phyloP scores from a whole-genome alignment of 2,888 invertebrate species.

The Creontiades dilutus region DNA sequence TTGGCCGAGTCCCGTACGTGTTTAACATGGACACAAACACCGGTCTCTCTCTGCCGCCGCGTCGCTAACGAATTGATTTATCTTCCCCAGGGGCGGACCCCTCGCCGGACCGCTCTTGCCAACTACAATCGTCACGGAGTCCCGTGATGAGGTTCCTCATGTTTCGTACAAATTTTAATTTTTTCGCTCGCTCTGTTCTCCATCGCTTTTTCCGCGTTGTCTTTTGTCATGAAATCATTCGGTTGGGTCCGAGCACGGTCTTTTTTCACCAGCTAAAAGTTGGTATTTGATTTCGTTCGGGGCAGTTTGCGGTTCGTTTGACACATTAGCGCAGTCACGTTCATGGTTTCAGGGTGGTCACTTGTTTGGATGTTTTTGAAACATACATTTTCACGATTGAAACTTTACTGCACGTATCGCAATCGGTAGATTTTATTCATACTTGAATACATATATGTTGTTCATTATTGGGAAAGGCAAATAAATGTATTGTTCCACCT shows the following conservation, averaged over 20 bases:
- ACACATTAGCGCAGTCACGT: too few species aligned
- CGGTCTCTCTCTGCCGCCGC: constrained; percentile 35
- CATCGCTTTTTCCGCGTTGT: constrained; percentile 8
- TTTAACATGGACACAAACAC: constrained; percentile 63
- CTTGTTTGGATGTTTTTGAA: too few species aligned
- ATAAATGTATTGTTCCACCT: too few species aligned
- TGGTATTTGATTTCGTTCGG: too few species aligned
- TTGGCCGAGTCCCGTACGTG: constrained; percentile 26
- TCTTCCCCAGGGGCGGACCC: constrained; percentile 52
- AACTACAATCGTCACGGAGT: constrained; percentile 58
- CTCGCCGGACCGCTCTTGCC: background rate
- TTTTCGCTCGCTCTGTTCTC: background rate
- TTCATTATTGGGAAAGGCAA: too few species aligned
- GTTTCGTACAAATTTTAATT: constrained; percentile 29
- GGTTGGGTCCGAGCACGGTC: background rate
- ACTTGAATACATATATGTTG: too few species aligned
- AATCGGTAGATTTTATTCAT: too few species aligned
- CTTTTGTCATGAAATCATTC: constrained; percentile 50
- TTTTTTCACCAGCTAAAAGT: too few species aligned
- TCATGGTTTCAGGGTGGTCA: too few species aligned
- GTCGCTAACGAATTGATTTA: constrained; percentile 66
- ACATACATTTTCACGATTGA: too few species aligned
- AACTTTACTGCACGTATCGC: too few species aligned
- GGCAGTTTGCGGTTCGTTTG: too few species aligned
- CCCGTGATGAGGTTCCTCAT: constrained; percentile 58